Percentiles rank a stretch among this genome's conserved stretches.
phyloP scores from a whole-genome alignment of 2,113 vertebrate genomes.

The Fulmarus glacialis region DNA sequence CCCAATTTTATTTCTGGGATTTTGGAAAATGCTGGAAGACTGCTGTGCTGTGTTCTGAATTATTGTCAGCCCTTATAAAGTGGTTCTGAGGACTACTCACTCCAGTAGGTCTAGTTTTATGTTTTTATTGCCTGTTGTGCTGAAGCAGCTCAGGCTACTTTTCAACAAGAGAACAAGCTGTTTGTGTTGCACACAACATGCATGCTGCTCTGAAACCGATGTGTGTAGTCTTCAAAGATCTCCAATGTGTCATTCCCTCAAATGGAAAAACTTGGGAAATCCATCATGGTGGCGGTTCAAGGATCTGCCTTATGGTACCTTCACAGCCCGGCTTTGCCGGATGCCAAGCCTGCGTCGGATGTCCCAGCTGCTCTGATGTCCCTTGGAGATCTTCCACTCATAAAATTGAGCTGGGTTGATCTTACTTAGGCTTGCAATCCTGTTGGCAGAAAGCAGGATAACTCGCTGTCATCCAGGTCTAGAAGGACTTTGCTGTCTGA shows the following conservation, averaged over 20 bases:
- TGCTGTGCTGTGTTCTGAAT: not conserved
- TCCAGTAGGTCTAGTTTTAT: not conserved
- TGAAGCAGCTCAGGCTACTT: not conserved
- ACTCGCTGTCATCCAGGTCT: not conserved
- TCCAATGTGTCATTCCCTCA: rapidly evolving
- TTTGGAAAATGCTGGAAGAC: not conserved
- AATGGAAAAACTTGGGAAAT: not conserved
- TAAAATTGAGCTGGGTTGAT: not conserved
- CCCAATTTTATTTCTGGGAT: not conserved
- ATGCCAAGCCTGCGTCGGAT: not conserved
- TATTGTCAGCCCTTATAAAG: not conserved
- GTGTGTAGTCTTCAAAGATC: not conserved
- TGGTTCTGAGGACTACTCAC: not conserved
- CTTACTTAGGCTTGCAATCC: not conserved
- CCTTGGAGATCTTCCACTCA: not conserved
- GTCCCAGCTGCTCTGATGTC: not conserved
- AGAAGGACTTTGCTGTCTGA: not conserved
- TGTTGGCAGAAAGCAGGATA: not conserved
- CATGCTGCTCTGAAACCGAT: not conserved
- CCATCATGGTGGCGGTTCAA: not conserved
- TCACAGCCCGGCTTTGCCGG: not conserved
- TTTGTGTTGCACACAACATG: not conserved
- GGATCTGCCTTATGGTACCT: not conserved
- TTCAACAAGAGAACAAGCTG: not conserved
- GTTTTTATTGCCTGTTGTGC: not conserved